Percentiles rank a stretch among this genome's conserved stretches.
These are phyloP conservation scores for Talpa occidentalis DNA, from an alignment of 2,113 vertebrate species.

Conservation along the genomic window DNA sequence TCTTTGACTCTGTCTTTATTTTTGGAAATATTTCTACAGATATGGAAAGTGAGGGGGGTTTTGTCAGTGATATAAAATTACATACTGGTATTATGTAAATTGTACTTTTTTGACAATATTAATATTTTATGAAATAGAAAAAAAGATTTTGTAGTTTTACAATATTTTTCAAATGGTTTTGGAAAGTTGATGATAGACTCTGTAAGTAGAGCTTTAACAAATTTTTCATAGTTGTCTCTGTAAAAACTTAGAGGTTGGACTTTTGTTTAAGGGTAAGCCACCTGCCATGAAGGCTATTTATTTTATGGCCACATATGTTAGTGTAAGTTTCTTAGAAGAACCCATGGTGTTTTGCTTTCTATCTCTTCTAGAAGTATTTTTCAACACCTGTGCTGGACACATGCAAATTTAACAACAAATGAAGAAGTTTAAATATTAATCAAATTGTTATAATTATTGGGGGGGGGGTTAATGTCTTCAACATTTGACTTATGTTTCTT, in stretches of 20 bases:
- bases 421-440: constrained; percentile 44
- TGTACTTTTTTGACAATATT: background rate
- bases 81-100: background rate
- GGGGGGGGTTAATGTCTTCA: background rate
- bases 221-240: background rate
- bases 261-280: constrained; percentile 31
- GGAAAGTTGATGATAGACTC: background rate
- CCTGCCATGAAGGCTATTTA: constrained; percentile 52
- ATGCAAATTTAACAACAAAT: constrained; percentile 30
- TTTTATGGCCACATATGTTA: constrained; percentile 66
- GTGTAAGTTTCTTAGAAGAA: constrained; percentile 27
- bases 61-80: background rate
- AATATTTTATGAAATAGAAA: background rate
- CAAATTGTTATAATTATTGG: constrained; percentile 11
- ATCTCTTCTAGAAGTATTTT: background rate
- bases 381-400: constrained; percentile 24
- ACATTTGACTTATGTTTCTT: constrained; percentile 65
- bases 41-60: background rate
- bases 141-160: background rate
- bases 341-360: background rate
- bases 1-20: background rate
- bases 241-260: background rate
- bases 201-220: background rate
- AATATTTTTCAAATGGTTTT: background rate
- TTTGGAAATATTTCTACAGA: background rate